Base-by-base conservation (phyloP, 2,797 vertebrate species). In the Erethizon dorsatum region DNA sequence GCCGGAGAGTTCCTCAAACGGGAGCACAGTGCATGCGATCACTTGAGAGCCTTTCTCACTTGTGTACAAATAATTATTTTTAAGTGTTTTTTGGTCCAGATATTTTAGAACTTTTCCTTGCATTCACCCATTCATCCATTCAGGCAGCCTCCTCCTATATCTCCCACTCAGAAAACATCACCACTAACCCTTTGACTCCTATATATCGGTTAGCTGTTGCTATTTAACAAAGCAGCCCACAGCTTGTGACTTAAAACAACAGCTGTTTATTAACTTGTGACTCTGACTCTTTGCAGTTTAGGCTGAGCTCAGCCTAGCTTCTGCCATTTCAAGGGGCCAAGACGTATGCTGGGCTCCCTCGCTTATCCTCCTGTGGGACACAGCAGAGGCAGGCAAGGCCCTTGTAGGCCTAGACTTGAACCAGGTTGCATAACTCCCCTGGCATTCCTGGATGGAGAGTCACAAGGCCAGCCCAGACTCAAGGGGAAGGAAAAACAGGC, bases 21-120 rank as follows among this genome's bases (percentile, higher is more conserved):
- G 22, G 31, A 54, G 5, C 11, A 10, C 18, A 8, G 22, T 0
- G 2, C 11, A 0, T 0, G 10, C 5, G 47, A 22, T 63, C 11
- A 1, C 28, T 31, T 2, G 1, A 11, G 79, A 88, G 47, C 63
- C 12, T 1, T 37, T 57, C 77, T 52, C 41, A 4, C 1, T 22
- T 57, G 20, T 28, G 17, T 73, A 2, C 61, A 18, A 61, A 13
- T 12, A 37, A 24, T 24, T 1, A 0, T 31, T 75, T 52, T 89
- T 15, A 37, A 56, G 12, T 0, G 1, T 37, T 52, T 79, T 52
- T 45, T 3, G 31, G 37, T 63, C 94, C 18, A 26, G 7, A 31
- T 56, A 47, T 50, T 80, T 63, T 47, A 47, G 47, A 75, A n/a
- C 18, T 90, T 84, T 94, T 79, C 47, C 61, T 73, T 47, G 20